phyloP scores from a whole-genome alignment of 2,797 vertebrate genomes.

The Labroides dimidiatus region DNA sequence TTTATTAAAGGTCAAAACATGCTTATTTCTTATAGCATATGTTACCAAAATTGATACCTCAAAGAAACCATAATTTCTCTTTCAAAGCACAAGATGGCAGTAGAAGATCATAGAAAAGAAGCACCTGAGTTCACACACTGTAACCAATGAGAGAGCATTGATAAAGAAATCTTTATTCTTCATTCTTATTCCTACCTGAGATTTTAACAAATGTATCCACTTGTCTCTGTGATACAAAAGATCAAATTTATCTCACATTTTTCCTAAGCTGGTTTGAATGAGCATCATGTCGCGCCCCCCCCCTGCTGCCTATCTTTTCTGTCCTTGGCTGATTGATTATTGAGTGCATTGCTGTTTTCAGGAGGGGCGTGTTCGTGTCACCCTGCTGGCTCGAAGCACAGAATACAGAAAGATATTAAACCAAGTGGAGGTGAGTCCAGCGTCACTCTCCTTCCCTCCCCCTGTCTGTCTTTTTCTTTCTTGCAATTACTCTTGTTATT shows the following conservation, averaged over 20 bases:
- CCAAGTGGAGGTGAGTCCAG: conserved; percentile 90
- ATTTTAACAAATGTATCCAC: background rate
- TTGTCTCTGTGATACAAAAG: background rate
- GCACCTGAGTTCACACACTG: background rate
- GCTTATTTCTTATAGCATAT: background rate
- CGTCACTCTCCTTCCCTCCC: background rate
- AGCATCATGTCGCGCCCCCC: conserved; percentile 56
- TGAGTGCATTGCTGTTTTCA: conserved; percentile 78
- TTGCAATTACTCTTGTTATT: conserved; percentile 16
- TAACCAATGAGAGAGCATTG: conserved; percentile 24
- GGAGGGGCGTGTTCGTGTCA: conserved; percentile 93
- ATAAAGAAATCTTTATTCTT: background rate
- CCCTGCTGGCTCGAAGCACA: conserved; percentile 94
- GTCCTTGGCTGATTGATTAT: conserved; percentile 74
- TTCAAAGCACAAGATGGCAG: conserved; percentile 70
- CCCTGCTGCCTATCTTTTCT: conserved; percentile 42
- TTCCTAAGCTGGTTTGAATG: conserved; percentile 38
- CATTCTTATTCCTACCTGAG: background rate
- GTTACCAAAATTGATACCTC: background rate
- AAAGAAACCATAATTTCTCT: conserved; percentile 1
- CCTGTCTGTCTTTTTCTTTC: conserved; percentile 27
- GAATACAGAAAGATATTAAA: conserved; percentile 95
- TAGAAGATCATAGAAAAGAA: conserved; percentile 38
- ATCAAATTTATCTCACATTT: conserved; percentile 1
- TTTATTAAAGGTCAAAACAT: conserved; percentile 6